A percentile compares a stretch with the other conserved stretches of the same genome.
These are phyloP conservation scores for Trinectes maculatus DNA, from an alignment of 2,113 vertebrate species.

Conservation along the genomic window DNA sequence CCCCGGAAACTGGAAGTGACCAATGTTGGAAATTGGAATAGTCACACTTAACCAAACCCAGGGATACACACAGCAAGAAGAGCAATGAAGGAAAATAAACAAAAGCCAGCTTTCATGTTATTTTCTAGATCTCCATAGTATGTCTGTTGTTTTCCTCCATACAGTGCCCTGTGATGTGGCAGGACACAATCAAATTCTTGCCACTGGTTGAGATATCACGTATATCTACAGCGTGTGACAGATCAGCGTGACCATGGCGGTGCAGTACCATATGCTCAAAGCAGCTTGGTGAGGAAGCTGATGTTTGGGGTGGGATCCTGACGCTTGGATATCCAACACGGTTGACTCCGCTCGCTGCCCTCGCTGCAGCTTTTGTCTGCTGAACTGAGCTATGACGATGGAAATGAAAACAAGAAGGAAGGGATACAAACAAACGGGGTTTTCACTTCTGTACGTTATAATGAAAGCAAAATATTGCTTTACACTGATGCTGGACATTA, in stretches of 20 bases:
- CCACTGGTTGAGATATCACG: constrained; percentile 36
- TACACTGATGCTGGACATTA: constrained; percentile 55
- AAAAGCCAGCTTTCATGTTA: constrained; percentile 61
- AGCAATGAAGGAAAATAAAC: constrained; percentile 54
- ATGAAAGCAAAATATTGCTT: constrained; percentile 34
- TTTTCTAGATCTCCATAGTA: constrained; percentile 65
- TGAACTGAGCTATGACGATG: constrained; percentile 20
- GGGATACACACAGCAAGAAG: constrained; percentile 69
- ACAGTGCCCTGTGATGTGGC: constrained; percentile 34
- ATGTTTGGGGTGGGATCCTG: constrained; percentile 14
- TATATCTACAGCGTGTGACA: neutral
- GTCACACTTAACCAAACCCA: constrained; percentile 49
- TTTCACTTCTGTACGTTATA: constrained; percentile 25
- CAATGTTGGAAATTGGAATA: constrained; percentile 36
- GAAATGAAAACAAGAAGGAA: constrained; percentile 16
- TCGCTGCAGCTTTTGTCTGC: constrained; percentile 7
- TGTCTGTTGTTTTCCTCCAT: constrained; percentile 50
- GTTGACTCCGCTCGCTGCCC: constrained; percentile 2
- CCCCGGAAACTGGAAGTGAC: constrained; percentile 50
- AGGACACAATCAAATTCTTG: constrained; percentile 39
- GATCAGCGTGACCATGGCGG: constrained; percentile 16
- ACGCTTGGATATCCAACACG: constrained; percentile 3
- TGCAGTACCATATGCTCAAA: constrained; percentile 13
- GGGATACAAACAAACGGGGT: neutral
- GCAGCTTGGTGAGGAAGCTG: constrained; percentile 4